These are phyloP conservation scores for Aleiodes leptofemur DNA, from an alignment of 2,888 invertebrate species.

Conservation along the genomic window DNA sequence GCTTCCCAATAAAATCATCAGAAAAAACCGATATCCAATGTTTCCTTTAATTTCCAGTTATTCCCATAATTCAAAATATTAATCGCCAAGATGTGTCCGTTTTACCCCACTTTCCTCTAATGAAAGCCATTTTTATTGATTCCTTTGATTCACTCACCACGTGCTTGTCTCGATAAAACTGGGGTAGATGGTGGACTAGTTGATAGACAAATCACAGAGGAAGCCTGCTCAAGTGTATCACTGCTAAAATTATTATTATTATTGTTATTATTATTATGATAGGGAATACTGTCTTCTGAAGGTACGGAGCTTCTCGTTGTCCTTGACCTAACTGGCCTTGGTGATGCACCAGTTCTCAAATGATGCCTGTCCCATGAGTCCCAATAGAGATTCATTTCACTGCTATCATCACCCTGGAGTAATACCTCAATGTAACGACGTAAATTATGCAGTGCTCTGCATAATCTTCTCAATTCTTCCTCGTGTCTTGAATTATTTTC, in stretches of 20 bases:
- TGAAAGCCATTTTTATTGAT: no score
- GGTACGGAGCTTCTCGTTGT: constrained; percentile 79
- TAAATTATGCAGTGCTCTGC: constrained; percentile 90
- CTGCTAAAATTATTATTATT: constrained; percentile 57
- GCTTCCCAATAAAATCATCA: no score
- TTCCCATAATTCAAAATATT: no score
- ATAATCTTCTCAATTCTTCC: constrained; percentile 89
- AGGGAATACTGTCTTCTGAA: constrained; percentile 78
- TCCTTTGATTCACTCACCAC: constrained; percentile 54
- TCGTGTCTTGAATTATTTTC: constrained; percentile 81
- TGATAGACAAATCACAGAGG: constrained; percentile 77
- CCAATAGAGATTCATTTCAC: constrained; percentile 87
- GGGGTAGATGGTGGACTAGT: constrained; percentile 75
- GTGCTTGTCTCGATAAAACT: constrained; percentile 62
- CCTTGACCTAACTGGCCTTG: constrained; percentile 76
- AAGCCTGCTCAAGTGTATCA: constrained; percentile 73
- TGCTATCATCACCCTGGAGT: constrained; percentile 78
- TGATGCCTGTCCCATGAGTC: constrained; percentile 93
- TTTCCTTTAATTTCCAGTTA: no score
- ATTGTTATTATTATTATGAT: constrained; percentile 63
- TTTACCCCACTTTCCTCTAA: no score
- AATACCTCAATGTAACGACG: constrained; percentile 86
- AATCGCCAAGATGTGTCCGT: no score
- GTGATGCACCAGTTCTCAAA: constrained; percentile 76
- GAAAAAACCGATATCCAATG: no score